Evolutionary conservation across 2,113 vertebrate genomes (phyloP).

Genomic region (Nibea coibor): DNA sequence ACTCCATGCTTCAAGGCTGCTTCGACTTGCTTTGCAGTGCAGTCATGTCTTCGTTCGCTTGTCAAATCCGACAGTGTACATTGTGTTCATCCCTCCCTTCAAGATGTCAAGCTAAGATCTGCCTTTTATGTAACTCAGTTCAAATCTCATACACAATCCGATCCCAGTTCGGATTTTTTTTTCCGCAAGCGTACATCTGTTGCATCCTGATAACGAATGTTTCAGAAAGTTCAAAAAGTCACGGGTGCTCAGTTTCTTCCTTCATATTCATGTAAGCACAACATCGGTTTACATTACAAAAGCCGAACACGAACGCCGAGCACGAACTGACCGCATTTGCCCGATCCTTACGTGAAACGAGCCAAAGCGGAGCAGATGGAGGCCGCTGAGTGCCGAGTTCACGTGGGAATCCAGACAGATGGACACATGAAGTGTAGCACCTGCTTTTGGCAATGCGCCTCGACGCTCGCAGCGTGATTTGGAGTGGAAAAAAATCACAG

Average conservation of each 20-base stretch:
- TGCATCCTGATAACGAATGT: background rate
- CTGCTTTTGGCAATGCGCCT: conserved; percentile 55
- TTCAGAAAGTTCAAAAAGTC: background rate
- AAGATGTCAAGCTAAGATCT: background rate
- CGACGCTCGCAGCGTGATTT: conserved; percentile 34
- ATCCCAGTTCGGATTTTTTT: background rate
- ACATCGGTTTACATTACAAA: conserved; percentile 5
- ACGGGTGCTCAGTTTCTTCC: background rate
- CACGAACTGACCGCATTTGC: background rate
- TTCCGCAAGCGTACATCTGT: background rate
- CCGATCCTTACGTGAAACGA: conserved; percentile 7
- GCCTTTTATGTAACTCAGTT: background rate
- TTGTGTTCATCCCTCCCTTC: too few species aligned
- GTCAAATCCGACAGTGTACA: background rate
- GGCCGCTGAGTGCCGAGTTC: conserved; percentile 40
- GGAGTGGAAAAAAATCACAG: conserved; percentile 30
- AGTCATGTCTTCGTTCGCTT: background rate
- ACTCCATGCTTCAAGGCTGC: background rate
- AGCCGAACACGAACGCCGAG: background rate
- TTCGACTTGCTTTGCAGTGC: background rate
- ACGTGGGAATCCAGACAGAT: conserved; percentile 70
- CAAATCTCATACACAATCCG: background rate
- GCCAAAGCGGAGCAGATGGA: conserved; percentile 67
- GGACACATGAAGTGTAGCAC: conserved; percentile 67
- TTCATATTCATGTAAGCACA: background rate